Base-by-base conservation (phyloP, 1,140 invertebrate species). In the Ceratina calcarata region DNA sequence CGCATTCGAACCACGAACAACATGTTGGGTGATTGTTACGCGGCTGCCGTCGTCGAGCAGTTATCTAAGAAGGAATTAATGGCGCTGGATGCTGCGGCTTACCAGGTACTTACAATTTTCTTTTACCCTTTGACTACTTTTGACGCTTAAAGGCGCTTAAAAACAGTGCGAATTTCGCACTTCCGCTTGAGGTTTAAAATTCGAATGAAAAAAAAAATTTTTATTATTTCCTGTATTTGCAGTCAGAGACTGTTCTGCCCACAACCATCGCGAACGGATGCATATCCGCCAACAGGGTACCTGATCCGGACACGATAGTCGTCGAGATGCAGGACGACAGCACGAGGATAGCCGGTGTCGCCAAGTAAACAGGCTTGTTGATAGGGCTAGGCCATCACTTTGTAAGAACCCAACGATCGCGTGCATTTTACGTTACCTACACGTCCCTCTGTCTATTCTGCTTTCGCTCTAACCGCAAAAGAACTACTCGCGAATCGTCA, bases 1-100 rank as follows among this genome's bases (percentile, higher is more conserved):
- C 95, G 97, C 16, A 95, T 98, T 74, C 94, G 97, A 70, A 98
- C 97, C 1, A 97, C 96, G 8, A 97, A 97, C 85, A 98, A 98
- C 90, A 96, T 98, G 94, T 90, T 98, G 45, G 97, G 97, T 0
- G 97, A 98, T 88, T 97, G 96, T 88, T 98, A 97, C 89, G 95
- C 97, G 13, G 96, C 97, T 65, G 97, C 97, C 22, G 94, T 98
- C 7, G 96, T 98, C 7, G 96, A 98, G 91, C 95, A 96, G 84
- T 92, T 97, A 53, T 98, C 97, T 18, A 96, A 96, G 88, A 95
- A 96, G 83, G 97, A 98, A 91, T 91, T 97, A 18, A 95, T 96
- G 94, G 95, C 95, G 0, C 93, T 96, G 79, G 95, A 96, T 86
- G 94, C 95, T 61, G 94, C 94, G 77, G 94, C 94, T 64, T 94